These are phyloP conservation scores for Pammene fasciana DNA, from an alignment of 2,888 invertebrate genomes.

Conservation along the genomic window DNA sequence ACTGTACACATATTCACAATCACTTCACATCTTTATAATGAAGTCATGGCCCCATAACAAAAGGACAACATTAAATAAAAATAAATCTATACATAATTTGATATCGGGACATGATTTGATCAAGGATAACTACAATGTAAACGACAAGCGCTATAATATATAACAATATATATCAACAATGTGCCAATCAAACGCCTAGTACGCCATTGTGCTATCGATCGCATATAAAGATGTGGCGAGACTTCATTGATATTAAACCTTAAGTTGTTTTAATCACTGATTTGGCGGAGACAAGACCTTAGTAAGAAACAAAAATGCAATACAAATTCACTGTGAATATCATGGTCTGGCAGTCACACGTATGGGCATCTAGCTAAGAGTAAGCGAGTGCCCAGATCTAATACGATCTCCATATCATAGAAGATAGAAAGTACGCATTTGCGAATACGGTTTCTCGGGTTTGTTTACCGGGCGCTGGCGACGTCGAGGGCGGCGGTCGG, in stretches of 20 bases:
- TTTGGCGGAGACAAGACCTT: slow-evolving; percentile 51
- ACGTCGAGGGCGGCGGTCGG: slow-evolving; percentile 50
- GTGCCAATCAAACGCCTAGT: background rate
- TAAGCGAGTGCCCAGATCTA: background rate
- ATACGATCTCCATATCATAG: background rate
- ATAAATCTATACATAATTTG: too few relatives aligned
- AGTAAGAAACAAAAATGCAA: background rate
- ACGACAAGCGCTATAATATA: too few relatives aligned
- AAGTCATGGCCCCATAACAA: too few relatives aligned
- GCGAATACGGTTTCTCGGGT: slow-evolving; percentile 48
- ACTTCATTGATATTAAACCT: slow-evolving; percentile 64
- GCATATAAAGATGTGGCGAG: slow-evolving; percentile 45
- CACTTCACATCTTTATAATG: too few relatives aligned
- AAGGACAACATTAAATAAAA: too few relatives aligned
- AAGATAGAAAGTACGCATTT: background rate
- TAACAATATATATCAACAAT: background rate
- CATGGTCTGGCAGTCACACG: background rate
- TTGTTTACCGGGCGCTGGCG: slow-evolving; percentile 67
- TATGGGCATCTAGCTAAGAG: background rate
- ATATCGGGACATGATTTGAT: too few relatives aligned
- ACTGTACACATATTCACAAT: too few relatives aligned
- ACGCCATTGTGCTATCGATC: slow-evolving; percentile 29
- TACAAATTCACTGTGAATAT: slow-evolving; percentile 2
- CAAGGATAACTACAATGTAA: too few relatives aligned
- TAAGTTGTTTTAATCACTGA: slow-evolving; percentile 56